Percentiles rank a stretch among this genome's conserved stretches.
Evolutionary conservation across 2,888 invertebrate species (phyloP).

Genomic region (Epinotia bilunana): DNA sequence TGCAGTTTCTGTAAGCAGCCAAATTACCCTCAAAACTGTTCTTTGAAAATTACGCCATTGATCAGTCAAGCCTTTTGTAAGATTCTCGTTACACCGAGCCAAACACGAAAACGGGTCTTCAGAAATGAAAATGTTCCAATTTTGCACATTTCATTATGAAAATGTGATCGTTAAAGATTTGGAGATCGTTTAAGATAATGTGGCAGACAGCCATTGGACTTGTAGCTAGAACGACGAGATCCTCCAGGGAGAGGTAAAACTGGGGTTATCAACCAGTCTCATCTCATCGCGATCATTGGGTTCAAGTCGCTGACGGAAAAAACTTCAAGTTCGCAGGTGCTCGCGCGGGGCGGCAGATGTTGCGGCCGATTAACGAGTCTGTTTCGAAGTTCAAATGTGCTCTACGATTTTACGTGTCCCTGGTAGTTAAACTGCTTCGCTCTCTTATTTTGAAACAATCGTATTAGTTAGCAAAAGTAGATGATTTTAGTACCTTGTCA

Average conservation of each 20-base stretch:
- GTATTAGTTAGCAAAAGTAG: too few species aligned
- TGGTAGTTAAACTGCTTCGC: slow-evolving; percentile 48
- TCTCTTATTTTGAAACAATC: slow-evolving; percentile 42
- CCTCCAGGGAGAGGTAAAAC: slow-evolving; percentile 52
- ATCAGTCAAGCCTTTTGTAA: slow-evolving; percentile 53
- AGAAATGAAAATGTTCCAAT: slow-evolving; percentile 30
- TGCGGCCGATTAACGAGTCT: slow-evolving; percentile 54
- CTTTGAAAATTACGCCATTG: slow-evolving; percentile 62
- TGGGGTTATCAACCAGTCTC: slow-evolving; percentile 53
- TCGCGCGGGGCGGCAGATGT: slow-evolving; percentile 73
- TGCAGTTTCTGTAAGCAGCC: slow-evolving; percentile 61
- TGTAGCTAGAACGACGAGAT: slow-evolving; percentile 25
- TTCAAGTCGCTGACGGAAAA: slow-evolving; percentile 56
- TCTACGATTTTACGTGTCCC: slow-evolving; percentile 54
- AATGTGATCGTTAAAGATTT: slow-evolving; percentile 37
- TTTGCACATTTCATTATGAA: slow-evolving; percentile 40
- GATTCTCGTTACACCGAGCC: slow-evolving; percentile 9
- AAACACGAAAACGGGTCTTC: slow-evolving; percentile 19
- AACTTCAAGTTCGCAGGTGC: slow-evolving; percentile 57
- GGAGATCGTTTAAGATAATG: slow-evolving; percentile 45
- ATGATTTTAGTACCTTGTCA: too few species aligned
- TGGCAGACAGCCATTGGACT: slow-evolving; percentile 37
- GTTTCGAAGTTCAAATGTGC: slow-evolving; percentile 55
- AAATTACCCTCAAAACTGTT: slow-evolving; percentile 53
- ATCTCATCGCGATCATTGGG: slow-evolving; percentile 46